Evolutionary conservation across 2,888 invertebrate genomes (phyloP).

Genomic region (Mantis religiosa): DNA sequence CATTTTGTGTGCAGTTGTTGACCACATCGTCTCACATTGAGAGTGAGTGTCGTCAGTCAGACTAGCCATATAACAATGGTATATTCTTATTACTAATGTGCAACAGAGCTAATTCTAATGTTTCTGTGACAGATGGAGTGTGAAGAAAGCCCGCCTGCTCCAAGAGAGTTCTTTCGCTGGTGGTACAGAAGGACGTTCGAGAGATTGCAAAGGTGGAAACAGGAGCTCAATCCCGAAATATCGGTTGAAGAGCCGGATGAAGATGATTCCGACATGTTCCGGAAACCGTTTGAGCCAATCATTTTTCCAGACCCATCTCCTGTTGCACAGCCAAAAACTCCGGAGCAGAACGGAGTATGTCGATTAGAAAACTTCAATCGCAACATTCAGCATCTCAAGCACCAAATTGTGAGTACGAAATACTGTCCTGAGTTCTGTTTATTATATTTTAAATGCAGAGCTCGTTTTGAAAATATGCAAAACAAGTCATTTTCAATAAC

Average conservation of each 20-base stretch:
- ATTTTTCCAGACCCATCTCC: not conserved
- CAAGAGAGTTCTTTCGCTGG: not conserved
- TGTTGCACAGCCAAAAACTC: not conserved
- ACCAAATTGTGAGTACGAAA: not conserved
- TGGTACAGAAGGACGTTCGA: not conserved
- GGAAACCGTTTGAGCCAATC: not conserved
- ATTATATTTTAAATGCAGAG: too few species aligned
- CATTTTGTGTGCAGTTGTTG: too few species aligned
- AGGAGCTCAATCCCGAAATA: not conserved
- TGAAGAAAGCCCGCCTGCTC: not conserved
- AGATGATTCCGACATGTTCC: not conserved
- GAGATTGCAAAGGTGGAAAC: not conserved
- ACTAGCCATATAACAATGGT: too few species aligned
- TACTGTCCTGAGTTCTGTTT: too few species aligned
- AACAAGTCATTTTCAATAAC: too few species aligned
- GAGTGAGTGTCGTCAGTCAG: too few species aligned
- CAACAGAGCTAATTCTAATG: too few species aligned
- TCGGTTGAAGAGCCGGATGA: not conserved
- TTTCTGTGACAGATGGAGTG: not conserved
- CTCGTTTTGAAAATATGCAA: too few species aligned
- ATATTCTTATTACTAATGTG: too few species aligned
- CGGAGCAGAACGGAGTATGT: not conserved
- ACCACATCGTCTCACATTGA: too few species aligned
- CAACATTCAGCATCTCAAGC: not conserved
- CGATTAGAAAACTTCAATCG: not conserved